Percentiles rank a stretch among this genome's conserved stretches.
Conservation (phyloP, 2,797 vertebrate genomes). For the Tapirus indicus region DNA sequence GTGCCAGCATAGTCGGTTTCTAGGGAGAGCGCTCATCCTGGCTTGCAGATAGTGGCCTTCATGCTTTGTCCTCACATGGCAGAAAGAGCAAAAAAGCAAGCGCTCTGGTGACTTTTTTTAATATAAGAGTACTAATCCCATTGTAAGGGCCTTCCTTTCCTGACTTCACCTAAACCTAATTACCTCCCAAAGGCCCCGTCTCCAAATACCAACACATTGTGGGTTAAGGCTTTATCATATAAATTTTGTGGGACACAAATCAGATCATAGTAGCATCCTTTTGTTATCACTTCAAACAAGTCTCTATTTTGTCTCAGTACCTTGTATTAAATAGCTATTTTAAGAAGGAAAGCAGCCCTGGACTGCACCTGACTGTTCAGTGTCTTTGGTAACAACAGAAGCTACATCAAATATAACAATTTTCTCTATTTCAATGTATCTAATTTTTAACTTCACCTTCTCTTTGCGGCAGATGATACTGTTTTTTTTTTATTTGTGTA, state of each 20-base stretch:
- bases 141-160: background rate
- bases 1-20: background rate
- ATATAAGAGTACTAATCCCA: background rate
- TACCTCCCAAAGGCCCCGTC: background rate
- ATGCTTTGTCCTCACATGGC: background rate
- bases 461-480: background rate
- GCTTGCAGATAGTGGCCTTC: background rate
- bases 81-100: background rate
- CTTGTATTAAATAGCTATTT: background rate
- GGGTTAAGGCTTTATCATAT: background rate
- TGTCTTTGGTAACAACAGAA: background rate
- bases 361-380: background rate
- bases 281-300: background rate
- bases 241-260: background rate
- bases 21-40: background rate
- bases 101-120: background rate
- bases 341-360: background rate
- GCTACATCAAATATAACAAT: background rate
- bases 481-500: background rate
- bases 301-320: background rate
- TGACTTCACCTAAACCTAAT: background rate
- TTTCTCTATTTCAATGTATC: background rate
- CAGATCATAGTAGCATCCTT: background rate
- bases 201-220: background rate
- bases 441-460: background rate